Base-by-base conservation (phyloP, 2,888 invertebrate genomes). In the Seladonia tumulorum region DNA sequence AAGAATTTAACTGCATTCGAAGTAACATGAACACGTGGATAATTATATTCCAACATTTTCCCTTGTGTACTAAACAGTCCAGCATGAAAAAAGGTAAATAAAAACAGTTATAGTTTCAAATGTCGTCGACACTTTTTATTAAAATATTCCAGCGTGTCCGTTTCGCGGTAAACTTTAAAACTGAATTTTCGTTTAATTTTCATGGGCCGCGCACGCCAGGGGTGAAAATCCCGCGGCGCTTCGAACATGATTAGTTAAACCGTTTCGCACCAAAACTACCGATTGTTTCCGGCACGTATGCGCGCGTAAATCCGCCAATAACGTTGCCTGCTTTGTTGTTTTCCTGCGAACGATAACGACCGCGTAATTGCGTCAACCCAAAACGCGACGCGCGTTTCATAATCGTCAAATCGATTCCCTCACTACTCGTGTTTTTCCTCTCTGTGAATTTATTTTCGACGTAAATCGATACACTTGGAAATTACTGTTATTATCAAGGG, bases 111-210 rank as follows among this genome's bases (percentile, higher is more conserved):
- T 60, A 14, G 25, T 25, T 60, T 12, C 12, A 25, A 25, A 25
- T 60, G 14, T 5, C n/a, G 14, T 5, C 25, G 5, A 60, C 25
- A 25, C 25, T 60, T 60, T 53, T 53, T 53, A 53, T n/a, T 18
- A 8, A 53, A 53, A 53, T 3, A 53, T 53, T n/a, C 60, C 60
- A 60, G 4, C 60, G 60, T 25, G n/a, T 5, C 60, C 25, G 25
- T 12, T 5, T 4, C 60, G 14, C 22, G n/a, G 14, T 57, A 63
- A 73, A 73, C 47, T 47, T 47, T 35, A 73, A 25, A 60, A 73
- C 73, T 63, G 47, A 63, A 63, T 63, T 63, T 73, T 39, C 73
- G 49, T 49, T 79, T 73, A 73, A 79, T 79, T 79, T 49, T 22
- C 79, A 25, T 39, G 5, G 16, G 12, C 5, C 60, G n/a, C 18